These are phyloP conservation scores for Bombus haemorrhoidalis DNA, from an alignment of 1,140 invertebrate genomes.

Conservation along the genomic window DNA sequence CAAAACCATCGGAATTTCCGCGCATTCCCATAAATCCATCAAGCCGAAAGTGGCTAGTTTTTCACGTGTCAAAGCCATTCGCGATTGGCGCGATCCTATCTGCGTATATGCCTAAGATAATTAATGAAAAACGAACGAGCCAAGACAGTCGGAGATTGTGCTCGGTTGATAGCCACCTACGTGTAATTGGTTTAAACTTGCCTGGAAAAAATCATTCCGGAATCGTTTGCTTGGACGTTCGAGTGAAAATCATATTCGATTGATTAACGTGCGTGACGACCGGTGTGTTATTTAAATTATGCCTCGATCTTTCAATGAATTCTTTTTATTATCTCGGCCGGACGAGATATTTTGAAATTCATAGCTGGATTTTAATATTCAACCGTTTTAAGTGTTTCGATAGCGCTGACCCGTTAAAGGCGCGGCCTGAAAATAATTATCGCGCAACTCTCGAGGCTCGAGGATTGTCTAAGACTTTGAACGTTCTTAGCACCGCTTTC, in stretches of 20 bases:
- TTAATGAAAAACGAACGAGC: constrained; percentile 54
- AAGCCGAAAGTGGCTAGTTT: constrained; percentile 9
- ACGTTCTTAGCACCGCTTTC: background rate
- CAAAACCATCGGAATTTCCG: background rate
- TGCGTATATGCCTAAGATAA: constrained; percentile 44
- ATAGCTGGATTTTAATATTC: constrained; percentile 10
- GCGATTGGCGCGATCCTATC: constrained; percentile 25
- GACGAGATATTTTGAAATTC: background rate
- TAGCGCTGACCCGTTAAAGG: constrained; percentile 16
- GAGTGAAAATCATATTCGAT: constrained; percentile 52
- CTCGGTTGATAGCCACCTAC: constrained; percentile 44
- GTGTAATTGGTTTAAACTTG: background rate
- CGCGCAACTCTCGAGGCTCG: background rate
- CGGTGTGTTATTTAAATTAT: constrained; percentile 8
- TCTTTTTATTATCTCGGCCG: background rate
- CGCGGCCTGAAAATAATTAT: constrained; percentile 12
- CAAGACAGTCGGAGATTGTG: constrained; percentile 30
- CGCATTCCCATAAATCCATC: constrained; percentile 35
- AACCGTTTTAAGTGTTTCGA: constrained; percentile 9
- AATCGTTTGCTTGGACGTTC: constrained; percentile 6
- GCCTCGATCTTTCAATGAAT: background rate
- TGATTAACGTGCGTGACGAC: constrained; percentile 26
- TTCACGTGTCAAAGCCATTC: constrained; percentile 14
- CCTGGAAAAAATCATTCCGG: constrained; percentile 27
- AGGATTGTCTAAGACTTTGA: background rate